Percentiles rank a stretch among this genome's conserved stretches.
Evolutionary conservation across 2,888 invertebrate genomes (phyloP).

Genomic region (Volucella inanis): DNA sequence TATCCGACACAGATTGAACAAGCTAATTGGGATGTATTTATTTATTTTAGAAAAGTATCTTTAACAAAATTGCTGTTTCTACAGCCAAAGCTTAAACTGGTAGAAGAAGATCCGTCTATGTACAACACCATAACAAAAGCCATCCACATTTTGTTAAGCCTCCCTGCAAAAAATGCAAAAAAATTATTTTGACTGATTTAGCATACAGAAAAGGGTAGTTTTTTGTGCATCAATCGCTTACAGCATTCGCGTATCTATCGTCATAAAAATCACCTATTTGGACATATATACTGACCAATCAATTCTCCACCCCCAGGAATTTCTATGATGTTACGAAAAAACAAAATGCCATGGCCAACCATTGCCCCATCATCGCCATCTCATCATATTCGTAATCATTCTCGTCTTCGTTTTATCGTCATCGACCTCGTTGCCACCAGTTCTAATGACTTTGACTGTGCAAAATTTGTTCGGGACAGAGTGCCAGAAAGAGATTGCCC

Average conservation of each 20-base stretch:
- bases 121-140: too few species aligned
- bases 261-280: constrained; percentile 33
- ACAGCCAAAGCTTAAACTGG: too few species aligned
- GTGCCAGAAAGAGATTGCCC: constrained; percentile 66
- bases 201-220: too few species aligned
- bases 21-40: too few species aligned
- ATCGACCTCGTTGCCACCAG: constrained; percentile 61
- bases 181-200: too few species aligned
- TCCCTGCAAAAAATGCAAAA: too few species aligned
- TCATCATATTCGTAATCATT: constrained; percentile 60
- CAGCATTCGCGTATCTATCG: constrained; percentile 12
- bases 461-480: constrained; percentile 17
- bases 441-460: not conserved
- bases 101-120: too few species aligned
- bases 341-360: constrained; percentile 28
- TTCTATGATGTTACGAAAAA: constrained; percentile 6
- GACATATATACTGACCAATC: not conserved
- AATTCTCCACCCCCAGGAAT: not conserved
- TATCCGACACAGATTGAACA: too few species aligned
- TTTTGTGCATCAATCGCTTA: constrained; percentile 32
- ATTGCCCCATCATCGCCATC: constrained; percentile 60
- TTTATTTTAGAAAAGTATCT: too few species aligned
- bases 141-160: too few species aligned
- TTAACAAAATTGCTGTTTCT: too few species aligned
- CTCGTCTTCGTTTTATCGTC: constrained; percentile 63